Conservation (phyloP, 2,888 invertebrate species). For the Beris morrisii region DNA sequence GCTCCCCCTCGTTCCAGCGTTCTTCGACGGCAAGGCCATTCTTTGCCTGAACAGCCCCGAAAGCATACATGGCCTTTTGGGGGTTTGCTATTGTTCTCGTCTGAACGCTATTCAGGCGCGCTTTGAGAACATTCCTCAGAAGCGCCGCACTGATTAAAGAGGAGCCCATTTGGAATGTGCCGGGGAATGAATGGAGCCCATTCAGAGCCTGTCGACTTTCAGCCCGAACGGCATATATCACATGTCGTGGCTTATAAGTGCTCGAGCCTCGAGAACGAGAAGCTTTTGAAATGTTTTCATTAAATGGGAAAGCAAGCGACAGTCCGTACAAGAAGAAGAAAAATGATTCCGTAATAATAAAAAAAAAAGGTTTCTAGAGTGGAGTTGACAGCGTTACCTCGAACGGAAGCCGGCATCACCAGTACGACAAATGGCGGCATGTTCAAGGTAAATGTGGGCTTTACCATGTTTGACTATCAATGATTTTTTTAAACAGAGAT, state of each 20-base stretch:
- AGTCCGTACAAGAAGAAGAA: background rate
- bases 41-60: background rate
- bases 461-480: slow-evolving; percentile 16
- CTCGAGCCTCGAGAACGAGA: background rate
- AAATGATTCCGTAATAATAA: slow-evolving; percentile 2
- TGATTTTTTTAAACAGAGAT: slow-evolving; percentile 8
- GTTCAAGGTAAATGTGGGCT: slow-evolving; percentile 12
- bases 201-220: slow-evolving; percentile 10
- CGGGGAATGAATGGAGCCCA: slow-evolving; percentile 19
- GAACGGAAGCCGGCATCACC: slow-evolving; percentile 22
- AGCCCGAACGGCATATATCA: slow-evolving; percentile 8
- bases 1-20: background rate
- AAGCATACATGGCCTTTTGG: slow-evolving; percentile 13
- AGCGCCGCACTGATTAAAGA: slow-evolving; percentile 22
- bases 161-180: slow-evolving; percentile 15
- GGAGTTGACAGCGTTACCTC: background rate
- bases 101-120: slow-evolving; percentile 12
- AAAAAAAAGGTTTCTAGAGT: no score
- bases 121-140: slow-evolving; percentile 20
- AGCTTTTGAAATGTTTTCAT: slow-evolving; percentile 20
- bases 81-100: slow-evolving; percentile 15
- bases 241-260: background rate
- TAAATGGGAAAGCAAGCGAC: slow-evolving; percentile 17
- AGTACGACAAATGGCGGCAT: slow-evolving; percentile 9
- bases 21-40: slow-evolving; percentile 11